Evolutionary conservation across 1,140 invertebrate genomes (phyloP), one percentile per base, ranked within the genome.

Genomic region (Pseudomyrmex pallidus): DNA sequence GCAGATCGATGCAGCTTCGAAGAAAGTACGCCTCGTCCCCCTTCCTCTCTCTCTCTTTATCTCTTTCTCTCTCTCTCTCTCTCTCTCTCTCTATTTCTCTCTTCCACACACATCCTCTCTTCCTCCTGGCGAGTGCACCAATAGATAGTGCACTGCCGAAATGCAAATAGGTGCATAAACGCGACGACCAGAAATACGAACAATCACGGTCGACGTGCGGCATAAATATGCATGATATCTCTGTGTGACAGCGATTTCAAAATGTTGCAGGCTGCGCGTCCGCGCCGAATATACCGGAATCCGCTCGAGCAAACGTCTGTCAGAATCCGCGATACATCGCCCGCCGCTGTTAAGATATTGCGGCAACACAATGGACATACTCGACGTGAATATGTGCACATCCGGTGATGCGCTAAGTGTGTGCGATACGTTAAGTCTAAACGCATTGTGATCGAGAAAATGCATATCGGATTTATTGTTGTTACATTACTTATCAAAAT

Each of bases 171-270:
- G 54, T 80, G 76, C 46, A 80, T 80, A 80, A 80, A 80, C 76
- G 76, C 76, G 76, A 50, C 76, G 76, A 80, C 76, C 66, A 80
- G 76, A 72, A 80, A 80, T 72, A 70, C 76, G 76, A 78, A 80
- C 76, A 72, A 80, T 80, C 66, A 70, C 76, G 76, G 64, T 78
- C 76, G 76, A 78, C 76, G 76, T 70, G 66, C 66, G 66, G 22
- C 66, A 80, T 80, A 80, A 80, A 80, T 80, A 80, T 80, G 76
- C 76, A 80, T 80, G 76, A 70, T 80, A 80, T 80, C 76, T 56
- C 76, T 56, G 56, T 80, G 67, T 80, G 76, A 80, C 66, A 61
- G 76, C 66, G 66, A 80, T 80, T 80, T 82, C 80, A 74, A 82
- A 82, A 82, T 82, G 80, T 77, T 56, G 57, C 57, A 62, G 72